A percentile compares a stretch with the other conserved stretches of the same genome.
phyloP scores from a whole-genome alignment of 1,140 invertebrate species.

The Vanessa atalanta region DNA sequence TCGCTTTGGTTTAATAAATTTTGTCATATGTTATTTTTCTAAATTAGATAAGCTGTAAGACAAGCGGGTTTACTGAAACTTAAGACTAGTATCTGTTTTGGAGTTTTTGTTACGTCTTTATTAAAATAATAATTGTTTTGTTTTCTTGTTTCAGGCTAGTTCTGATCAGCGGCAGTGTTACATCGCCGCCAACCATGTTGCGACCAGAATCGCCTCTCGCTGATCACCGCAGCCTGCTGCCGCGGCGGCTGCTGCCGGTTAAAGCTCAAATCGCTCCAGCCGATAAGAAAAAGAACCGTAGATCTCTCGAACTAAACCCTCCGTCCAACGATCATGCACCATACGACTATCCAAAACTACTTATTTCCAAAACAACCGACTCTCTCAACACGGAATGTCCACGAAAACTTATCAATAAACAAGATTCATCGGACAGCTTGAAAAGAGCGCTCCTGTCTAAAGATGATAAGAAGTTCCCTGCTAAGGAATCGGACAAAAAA shows the following conservation, averaged over 20 bases:
- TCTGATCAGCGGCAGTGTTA: conserved; percentile 54
- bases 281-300: conserved; percentile 71
- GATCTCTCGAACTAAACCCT: conserved; percentile 73
- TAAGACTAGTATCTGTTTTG: no score
- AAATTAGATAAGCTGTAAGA: no score
- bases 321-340: conserved; percentile 62
- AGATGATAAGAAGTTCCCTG: conserved; percentile 63
- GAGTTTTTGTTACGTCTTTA: not conserved
- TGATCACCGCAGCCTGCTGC: conserved; percentile 76
- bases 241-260: conserved; percentile 67
- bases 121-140: conserved; percentile 15
- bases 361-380: conserved; percentile 76
- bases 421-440: conserved; percentile 74
- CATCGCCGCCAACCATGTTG: conserved; percentile 69
- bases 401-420: conserved; percentile 67
- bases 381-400: conserved; percentile 74
- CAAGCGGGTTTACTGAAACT: no score
- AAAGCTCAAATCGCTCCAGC: conserved; percentile 74
- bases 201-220: conserved; percentile 75
- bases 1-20: not conserved
- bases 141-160: conserved; percentile 65
- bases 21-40: not conserved
- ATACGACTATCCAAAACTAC: conserved; percentile 74
- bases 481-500: conserved; percentile 60
- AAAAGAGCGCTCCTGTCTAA: conserved; percentile 69